Conservation (phyloP, 2,888 invertebrate genomes). For the Amphipyra berbera region DNA sequence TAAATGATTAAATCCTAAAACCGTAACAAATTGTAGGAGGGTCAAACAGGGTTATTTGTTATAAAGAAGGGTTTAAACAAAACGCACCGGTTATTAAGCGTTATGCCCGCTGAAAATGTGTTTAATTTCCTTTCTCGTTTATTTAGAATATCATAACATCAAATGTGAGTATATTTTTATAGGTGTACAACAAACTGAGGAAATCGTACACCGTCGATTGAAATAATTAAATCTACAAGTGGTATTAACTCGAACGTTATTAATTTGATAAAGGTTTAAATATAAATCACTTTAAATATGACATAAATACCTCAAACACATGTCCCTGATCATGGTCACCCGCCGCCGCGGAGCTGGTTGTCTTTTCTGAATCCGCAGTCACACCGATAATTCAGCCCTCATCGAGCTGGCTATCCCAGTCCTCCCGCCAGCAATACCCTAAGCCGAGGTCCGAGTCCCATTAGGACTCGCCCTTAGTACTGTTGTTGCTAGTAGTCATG, state of each 20-base stretch:
- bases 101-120: slow-evolving; percentile 46
- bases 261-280: no score
- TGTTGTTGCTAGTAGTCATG: no score
- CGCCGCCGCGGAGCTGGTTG: no score
- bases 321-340: no score
- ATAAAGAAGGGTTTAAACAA: slow-evolving; percentile 51
- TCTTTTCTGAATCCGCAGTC: no score
- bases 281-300: no score
- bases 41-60: slow-evolving; percentile 54
- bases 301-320: no score
- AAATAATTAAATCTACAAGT: slow-evolving; percentile 4
- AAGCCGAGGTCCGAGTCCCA: no score
- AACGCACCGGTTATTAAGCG: slow-evolving; percentile 37
- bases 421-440: no score
- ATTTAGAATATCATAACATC: slow-evolving; percentile 39
- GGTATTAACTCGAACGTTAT: not conserved
- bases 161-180: slow-evolving; percentile 35
- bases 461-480: no score
- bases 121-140: slow-evolving; percentile 54
- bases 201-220: slow-evolving; percentile 3
- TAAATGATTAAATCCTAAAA: slow-evolving; percentile 58
- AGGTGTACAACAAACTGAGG: not conserved
- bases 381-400: no score
- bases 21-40: slow-evolving; percentile 59
- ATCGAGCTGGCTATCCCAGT: no score